Evolutionary conservation across 2,797 vertebrate genomes (phyloP), one percentile per base, ranked within the genome.

Genomic region (Naso thynnoides): DNA sequence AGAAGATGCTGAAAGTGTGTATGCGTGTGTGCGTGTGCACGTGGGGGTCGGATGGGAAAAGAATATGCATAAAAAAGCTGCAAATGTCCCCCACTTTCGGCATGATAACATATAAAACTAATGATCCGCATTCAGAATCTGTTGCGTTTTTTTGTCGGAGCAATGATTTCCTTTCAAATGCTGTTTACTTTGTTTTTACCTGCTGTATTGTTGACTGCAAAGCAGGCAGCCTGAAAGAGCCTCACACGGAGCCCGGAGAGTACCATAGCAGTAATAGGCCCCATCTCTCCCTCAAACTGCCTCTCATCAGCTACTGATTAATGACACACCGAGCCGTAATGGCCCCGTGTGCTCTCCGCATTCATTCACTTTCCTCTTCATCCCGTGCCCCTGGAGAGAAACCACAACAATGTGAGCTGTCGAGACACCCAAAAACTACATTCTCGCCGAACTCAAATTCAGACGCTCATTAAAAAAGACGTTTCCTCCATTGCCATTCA

Each of bases 221-320:
- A 73, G 82, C 10, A 74, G 65, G 73, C 78, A 78, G 76, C 53
- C 67, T 68, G 24, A 64, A 76, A 82, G 54, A 78, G 77, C 70
- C 76, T 74, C 39, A 47, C 52, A 66, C 49, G 18, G 53, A 78
- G 88, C 82, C 86, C 90, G 81, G 59, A 83, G 89, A 88, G 88
- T 64, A 49, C 83, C 66, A 36, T 81, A 48, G 84, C 73, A 39
- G 84, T 88, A 90, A 92, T 84, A 72, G 87, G 75, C 78, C 77
- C 84, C 86, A 78, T 88, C 88, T 86, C 83, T 78, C 71, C 78
- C 72, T 76, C 86, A 82, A 83, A 87, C 90, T 78, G 80, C 82
- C 79, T 86, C 88, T 90, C 90, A 90, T 93, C 89, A 91, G 74
- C 72, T 8, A 16, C 91, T 92, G 91, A 93, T 92, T 93, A 91